phyloP scores from a whole-genome alignment of 1,140 invertebrate species.

The Sitobion miscanthi region DNA sequence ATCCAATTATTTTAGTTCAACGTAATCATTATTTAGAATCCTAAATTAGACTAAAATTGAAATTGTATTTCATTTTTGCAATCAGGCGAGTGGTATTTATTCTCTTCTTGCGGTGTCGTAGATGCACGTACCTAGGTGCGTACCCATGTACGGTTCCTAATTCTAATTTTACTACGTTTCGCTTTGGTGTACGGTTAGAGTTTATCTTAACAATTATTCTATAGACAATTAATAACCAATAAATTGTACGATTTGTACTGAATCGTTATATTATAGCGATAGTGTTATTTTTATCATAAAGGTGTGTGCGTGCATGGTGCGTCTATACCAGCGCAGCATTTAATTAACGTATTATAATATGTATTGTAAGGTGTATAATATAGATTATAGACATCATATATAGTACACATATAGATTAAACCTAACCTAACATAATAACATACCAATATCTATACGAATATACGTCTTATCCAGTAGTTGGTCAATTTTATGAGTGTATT shows the following conservation, averaged over 20 bases:
- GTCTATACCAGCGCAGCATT: neutral
- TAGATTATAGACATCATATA: neutral
- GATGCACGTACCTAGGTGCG: neutral
- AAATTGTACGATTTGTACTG: neutral
- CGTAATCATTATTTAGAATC: neutral
- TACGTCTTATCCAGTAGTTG: neutral
- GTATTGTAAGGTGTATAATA: neutral
- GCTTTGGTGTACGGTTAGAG: neutral
- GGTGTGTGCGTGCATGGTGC: too few relatives aligned
- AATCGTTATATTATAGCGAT: neutral
- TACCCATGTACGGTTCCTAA: neutral
- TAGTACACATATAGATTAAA: neutral
- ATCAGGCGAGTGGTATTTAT: neutral
- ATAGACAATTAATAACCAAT: neutral
- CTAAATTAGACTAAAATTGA: neutral
- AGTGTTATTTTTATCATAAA: neutral
- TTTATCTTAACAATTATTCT: neutral
- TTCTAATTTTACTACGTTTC: neutral
- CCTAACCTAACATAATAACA: neutral
- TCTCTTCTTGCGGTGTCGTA: neutral
- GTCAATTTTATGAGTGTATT: neutral
- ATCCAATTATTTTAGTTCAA: neutral
- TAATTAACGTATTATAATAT: neutral
- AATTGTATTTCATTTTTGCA: neutral
- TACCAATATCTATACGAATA: neutral